These are phyloP conservation scores for Callithrix jacchus DNA, from an alignment of 2,113 vertebrate species.

Conservation along the genomic window DNA sequence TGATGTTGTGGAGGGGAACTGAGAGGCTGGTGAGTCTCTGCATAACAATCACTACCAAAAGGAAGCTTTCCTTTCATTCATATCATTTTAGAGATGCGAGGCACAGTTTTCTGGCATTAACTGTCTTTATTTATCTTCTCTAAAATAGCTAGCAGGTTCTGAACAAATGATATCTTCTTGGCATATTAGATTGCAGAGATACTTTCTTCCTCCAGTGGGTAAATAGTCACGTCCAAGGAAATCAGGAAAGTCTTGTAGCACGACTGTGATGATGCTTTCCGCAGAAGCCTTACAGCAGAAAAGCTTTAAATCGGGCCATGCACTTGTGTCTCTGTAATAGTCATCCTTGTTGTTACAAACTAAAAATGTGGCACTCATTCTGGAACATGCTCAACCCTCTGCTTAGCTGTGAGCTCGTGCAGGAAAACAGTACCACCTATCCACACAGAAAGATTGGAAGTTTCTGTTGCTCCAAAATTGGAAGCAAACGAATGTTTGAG, in stretches of 20 bases:
- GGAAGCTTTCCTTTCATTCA: neutral
- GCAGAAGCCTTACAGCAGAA: constrained; percentile 27
- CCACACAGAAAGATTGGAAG: neutral
- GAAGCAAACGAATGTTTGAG: constrained; percentile 25
- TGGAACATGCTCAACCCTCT: constrained; percentile 26
- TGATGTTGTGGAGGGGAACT: neutral
- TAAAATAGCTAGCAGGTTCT: neutral
- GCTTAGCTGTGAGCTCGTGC: neutral
- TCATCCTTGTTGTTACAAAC: constrained; percentile 24
- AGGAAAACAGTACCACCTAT: constrained; percentile 17
- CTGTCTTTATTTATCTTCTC: constrained; percentile 8
- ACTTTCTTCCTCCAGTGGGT: neutral
- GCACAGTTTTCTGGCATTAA: neutral
- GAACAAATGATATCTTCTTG: neutral
- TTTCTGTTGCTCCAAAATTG: constrained; percentile 39
- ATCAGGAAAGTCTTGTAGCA: neutral
- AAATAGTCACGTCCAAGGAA: neutral
- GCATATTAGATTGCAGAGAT: neutral
- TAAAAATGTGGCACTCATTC: neutral
- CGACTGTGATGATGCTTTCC: neutral
- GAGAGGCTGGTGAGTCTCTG: neutral
- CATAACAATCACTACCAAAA: neutral
- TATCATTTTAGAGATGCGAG: neutral
- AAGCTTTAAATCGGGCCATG: constrained; percentile 11
- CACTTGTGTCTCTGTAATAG: constrained; percentile 43